phyloP scores from a whole-genome alignment of 1,140 invertebrate species.

The Leptoteleia sp. region DNA sequence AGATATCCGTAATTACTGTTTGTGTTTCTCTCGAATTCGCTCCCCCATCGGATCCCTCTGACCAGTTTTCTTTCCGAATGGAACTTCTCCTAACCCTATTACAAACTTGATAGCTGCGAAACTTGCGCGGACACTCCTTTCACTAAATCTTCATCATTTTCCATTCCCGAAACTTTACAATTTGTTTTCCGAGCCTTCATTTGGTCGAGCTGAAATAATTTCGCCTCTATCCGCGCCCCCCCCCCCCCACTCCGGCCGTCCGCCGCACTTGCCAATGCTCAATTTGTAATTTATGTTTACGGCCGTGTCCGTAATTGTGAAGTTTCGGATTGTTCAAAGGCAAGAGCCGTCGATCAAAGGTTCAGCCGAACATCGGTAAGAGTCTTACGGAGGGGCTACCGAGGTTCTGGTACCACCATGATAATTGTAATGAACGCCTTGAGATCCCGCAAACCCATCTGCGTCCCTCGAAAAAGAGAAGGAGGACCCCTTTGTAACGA shows the following conservation, averaged over 20 bases:
- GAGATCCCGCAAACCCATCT: conserved; percentile 79
- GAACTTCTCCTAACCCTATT: conserved; percentile 67
- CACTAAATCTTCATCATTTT: conserved; percentile 63
- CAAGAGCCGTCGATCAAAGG: conserved; percentile 58
- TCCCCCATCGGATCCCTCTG: conserved; percentile 67
- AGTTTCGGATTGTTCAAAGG: conserved; percentile 61
- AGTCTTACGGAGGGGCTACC: conserved; percentile 61
- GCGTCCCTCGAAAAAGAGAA: conserved; percentile 70
- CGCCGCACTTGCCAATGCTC: no score
- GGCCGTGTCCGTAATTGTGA: conserved; percentile 46
- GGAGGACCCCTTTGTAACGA: conserved; percentile 69
- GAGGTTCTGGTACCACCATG: conserved; percentile 77
- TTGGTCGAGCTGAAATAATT: conserved; percentile 16
- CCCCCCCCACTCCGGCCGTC: no score
- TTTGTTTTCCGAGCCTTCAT: conserved; percentile 44
- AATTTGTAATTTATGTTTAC: conserved; percentile 62
- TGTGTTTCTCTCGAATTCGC: conserved; percentile 80
- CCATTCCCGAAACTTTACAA: conserved; percentile 54
- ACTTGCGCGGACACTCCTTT: conserved; percentile 62
- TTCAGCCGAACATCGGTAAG: conserved; percentile 51
- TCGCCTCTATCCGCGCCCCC: no score
- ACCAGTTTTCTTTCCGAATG: conserved; percentile 63
- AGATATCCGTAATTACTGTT: conserved; percentile 82
- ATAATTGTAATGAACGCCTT: conserved; percentile 81
- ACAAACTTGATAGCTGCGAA: conserved; percentile 67